Percentiles rank a stretch among this genome's conserved stretches.
phyloP scores from a whole-genome alignment of 2,888 invertebrate species.

The Unio delphinus region DNA sequence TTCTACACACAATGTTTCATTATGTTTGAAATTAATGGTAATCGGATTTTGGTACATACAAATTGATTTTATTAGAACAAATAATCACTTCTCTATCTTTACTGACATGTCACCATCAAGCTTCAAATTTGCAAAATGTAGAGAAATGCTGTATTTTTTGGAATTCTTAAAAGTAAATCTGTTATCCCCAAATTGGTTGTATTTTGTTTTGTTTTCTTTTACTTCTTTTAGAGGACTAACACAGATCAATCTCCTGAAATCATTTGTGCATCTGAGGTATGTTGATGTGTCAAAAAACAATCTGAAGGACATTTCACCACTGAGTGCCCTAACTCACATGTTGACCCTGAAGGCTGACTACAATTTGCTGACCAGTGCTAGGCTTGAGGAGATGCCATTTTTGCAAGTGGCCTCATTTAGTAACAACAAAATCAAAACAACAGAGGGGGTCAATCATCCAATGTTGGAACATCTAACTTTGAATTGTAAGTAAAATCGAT shows the following conservation, averaged over 20 bases:
- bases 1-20: too few species aligned
- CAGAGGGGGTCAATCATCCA: conserved; percentile 69
- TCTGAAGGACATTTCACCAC: conserved; percentile 65
- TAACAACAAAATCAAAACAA: conserved; percentile 66
- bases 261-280: conserved; percentile 70
- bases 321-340: conserved; percentile 67
- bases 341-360: conserved; percentile 68
- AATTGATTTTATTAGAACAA: too few species aligned
- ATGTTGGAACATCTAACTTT: conserved; percentile 68
- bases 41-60: too few species aligned
- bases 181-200: background rate
- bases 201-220: conserved; percentile 3
- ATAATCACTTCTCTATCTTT: too few species aligned
- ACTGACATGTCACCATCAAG: too few species aligned
- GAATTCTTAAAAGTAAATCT: too few species aligned
- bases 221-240: conserved; percentile 65
- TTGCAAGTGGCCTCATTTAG: conserved; percentile 68
- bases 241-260: conserved; percentile 63
- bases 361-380: conserved; percentile 63
- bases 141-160: too few species aligned
- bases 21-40: too few species aligned
- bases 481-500: conserved; percentile 60
- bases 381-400: conserved; percentile 68
- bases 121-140: too few species aligned
- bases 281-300: conserved; percentile 69